Base-by-base conservation (phyloP, 1,140 invertebrate species). In the Megalonaias nervosa region DNA sequence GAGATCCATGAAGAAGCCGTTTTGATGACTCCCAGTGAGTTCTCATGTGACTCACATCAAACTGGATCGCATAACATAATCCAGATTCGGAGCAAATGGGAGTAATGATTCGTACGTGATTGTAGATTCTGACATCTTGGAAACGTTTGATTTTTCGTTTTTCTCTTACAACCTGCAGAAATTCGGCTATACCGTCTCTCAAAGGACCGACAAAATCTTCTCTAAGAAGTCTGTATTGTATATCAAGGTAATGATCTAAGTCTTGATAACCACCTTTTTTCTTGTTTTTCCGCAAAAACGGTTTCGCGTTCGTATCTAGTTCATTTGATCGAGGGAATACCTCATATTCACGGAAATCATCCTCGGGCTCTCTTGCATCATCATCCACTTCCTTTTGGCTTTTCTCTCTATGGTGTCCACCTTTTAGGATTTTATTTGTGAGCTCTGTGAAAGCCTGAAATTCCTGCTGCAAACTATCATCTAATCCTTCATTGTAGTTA, bases 221-320 rank as follows among this genome's bases (percentile, higher is more conserved):
- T 17, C 94, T 87, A 48, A 96, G 87, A 6, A 96, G 89, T 15
- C 94, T 88, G 84, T 95, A 95, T 80, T 97, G 95, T 0, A 94
- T 92, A 84, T 95, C 94, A 14, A 97, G 89, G 85, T 97, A 97
- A 81, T 95, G 93, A 48, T 94, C 91, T 0, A 93, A 90, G 85
- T 92, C 89, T 13, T 89, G 80, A 86, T 95, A 96, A 0, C 87
- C 81, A 9, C 94, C 94, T 56, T 92, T 81, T 0, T 93, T 84
- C 59, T 93, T 92, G 85, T 94, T 95, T 19, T 92, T 89, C 3
- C 93, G 89, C n/a, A 94, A 78, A 89, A 92, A 93, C 21, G 89
- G 82, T 64, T 78, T 71, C 26, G 75, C 60, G 17, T 71, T 69
- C 21, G 74, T 57, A 14, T 81, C 62, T 26, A 91, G 76, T 66